These are phyloP conservation scores for Daktulosphaira vitifoliae DNA, from an alignment of 1,140 invertebrate species.

Conservation along the genomic window DNA sequence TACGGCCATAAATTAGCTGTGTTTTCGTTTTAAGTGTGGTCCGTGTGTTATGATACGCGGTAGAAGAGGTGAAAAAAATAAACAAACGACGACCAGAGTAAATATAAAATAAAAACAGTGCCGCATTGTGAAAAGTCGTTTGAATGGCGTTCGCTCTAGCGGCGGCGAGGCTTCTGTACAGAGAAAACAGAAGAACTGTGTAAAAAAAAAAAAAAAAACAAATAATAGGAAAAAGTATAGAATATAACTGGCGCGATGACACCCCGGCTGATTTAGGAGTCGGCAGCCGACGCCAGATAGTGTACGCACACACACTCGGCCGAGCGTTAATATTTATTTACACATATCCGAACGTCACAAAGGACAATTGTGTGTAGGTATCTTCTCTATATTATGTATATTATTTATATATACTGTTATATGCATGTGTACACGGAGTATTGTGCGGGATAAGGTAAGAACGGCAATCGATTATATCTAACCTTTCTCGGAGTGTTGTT, in stretches of 20 bases:
- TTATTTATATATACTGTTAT: slow-evolving; percentile 15
- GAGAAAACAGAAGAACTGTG: no score
- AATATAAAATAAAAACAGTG: no score
- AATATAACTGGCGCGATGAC: slow-evolving; percentile 25
- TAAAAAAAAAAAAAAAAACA: slow-evolving; percentile 4
- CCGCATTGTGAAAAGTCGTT: no score
- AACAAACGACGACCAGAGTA: no score
- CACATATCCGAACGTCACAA: slow-evolving; percentile 25
- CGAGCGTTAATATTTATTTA: slow-evolving; percentile 28
- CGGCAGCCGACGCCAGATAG: background rate
- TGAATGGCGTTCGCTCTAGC: background rate
- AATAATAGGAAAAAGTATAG: slow-evolving; percentile 4
- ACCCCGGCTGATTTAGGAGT: slow-evolving; percentile 25
- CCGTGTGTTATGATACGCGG: no score
- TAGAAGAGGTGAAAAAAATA: no score
- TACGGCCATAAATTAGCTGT: no score
- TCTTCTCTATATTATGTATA: slow-evolving; percentile 2
- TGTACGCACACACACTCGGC: background rate
- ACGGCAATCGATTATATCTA: slow-evolving; percentile 17
- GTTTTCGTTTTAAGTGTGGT: no score
- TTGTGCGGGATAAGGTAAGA: no score
- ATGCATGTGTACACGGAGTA: background rate
- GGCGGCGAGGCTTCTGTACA: background rate
- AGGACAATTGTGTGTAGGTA: slow-evolving; percentile 25
- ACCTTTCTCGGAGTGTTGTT: background rate